These are phyloP conservation scores for Tinea semifulvella DNA, from an alignment of 2,888 invertebrate species.

Conservation along the genomic window DNA sequence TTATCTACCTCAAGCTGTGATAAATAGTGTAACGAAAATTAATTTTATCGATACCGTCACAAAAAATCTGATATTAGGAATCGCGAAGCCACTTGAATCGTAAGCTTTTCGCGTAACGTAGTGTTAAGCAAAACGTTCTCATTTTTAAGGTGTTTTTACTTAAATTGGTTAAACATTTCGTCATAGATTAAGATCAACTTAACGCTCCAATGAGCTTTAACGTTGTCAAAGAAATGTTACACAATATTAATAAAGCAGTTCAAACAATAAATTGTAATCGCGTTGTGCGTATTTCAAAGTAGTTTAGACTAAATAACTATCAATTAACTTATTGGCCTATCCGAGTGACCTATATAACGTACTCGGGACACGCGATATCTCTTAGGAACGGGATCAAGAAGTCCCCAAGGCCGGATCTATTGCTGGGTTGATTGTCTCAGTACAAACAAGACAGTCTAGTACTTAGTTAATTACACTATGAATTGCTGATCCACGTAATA, in stretches of 20 bases:
- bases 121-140: not conserved
- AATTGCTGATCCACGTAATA: slow-evolving; percentile 1
- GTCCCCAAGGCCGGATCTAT: slow-evolving; percentile 60
- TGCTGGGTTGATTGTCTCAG: slow-evolving; percentile 39
- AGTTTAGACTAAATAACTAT: not conserved
- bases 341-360: slow-evolving; percentile 41
- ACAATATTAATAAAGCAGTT: not conserved
- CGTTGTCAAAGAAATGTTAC: not conserved
- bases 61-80: too few species aligned
- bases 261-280: not conserved
- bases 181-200: not conserved
- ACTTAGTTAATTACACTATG: slow-evolving; percentile 7
- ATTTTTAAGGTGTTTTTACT: not conserved
- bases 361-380: slow-evolving; percentile 41
- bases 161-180: not conserved
- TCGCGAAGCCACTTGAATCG: not conserved
- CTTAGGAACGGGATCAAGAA: slow-evolving; percentile 57
- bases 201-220: slow-evolving; percentile 5
- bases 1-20: not conserved
- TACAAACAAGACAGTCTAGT: not conserved
- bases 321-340: slow-evolving; percentile 17
- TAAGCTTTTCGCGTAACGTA: not conserved
- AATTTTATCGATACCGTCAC: not conserved
- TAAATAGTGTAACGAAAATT: not conserved
- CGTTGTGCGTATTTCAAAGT: not conserved